These are phyloP conservation scores for Drosophila orosa DNA, from an alignment of 1,140 invertebrate genomes.

Conservation along the genomic window DNA sequence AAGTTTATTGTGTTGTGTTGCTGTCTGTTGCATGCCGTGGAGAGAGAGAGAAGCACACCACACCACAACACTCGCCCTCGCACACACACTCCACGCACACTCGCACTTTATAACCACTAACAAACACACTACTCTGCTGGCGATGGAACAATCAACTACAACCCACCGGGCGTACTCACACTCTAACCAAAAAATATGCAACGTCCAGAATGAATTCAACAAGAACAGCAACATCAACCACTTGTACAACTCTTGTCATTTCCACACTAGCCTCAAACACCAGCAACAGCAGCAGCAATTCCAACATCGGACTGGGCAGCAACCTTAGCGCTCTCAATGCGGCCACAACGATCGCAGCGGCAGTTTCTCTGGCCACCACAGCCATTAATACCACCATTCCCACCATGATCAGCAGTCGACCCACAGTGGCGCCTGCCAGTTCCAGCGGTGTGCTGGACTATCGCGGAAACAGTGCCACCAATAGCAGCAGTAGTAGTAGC, in stretches of 20 bases:
- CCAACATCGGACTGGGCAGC: slow-evolving; percentile 31
- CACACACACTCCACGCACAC: slow-evolving; percentile 4
- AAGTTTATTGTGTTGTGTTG: slow-evolving; percentile 43
- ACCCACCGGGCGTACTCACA: slow-evolving; percentile 31
- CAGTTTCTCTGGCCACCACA: slow-evolving; percentile 70
- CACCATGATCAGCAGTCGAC: slow-evolving; percentile 61
- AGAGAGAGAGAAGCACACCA: slow-evolving; percentile 6
- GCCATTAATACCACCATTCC: slow-evolving; percentile 77
- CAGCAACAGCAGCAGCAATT: slow-evolving; percentile 43
- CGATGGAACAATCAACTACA: slow-evolving; percentile 17
- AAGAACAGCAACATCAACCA: slow-evolving; percentile 35
- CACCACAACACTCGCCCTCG: slow-evolving; percentile 6
- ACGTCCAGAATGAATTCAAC: slow-evolving; percentile 30
- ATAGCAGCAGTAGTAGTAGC: slow-evolving; percentile 20
- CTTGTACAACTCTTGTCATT: slow-evolving; percentile 57
- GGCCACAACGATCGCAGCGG: slow-evolving; percentile 69
- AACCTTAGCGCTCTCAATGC: slow-evolving; percentile 53
- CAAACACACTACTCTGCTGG: slow-evolving; percentile 38
- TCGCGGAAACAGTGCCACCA: slow-evolving; percentile 33
- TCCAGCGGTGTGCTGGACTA: slow-evolving; percentile 65
- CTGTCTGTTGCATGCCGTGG: slow-evolving; percentile 46
- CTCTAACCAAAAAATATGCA: slow-evolving; percentile 48
- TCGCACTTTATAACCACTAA: slow-evolving; percentile 32
- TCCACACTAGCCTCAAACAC: slow-evolving; percentile 63
- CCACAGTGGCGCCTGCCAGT: slow-evolving; percentile 52